These are phyloP conservation scores for Polylopha cassiicola DNA, from an alignment of 2,888 invertebrate genomes.

Conservation along the genomic window DNA sequence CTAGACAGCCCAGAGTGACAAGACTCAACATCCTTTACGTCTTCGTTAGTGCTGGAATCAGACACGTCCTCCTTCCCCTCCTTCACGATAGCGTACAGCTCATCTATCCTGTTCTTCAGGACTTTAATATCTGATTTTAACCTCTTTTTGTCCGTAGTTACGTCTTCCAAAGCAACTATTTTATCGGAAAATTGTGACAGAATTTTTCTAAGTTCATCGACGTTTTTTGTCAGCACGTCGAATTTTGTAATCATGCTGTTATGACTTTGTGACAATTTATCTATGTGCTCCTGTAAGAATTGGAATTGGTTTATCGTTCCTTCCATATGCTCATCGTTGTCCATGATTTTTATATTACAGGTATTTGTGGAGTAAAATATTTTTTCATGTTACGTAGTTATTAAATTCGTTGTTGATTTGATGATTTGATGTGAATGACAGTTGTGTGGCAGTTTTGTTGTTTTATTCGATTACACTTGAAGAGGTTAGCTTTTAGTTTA, in stretches of 20 bases:
- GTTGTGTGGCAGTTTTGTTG: too few species aligned
- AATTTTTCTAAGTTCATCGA: slow-evolving; percentile 47
- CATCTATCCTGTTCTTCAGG: slow-evolving; percentile 55
- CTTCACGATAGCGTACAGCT: slow-evolving; percentile 55
- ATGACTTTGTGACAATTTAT: slow-evolving; percentile 49
- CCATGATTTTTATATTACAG: slow-evolving; percentile 30
- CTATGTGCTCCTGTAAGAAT: slow-evolving; percentile 43
- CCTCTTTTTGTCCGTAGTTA: slow-evolving; percentile 40
- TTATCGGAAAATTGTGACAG: slow-evolving; percentile 48
- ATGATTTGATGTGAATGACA: too few species aligned
- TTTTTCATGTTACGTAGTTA: too few species aligned
- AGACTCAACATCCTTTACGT: slow-evolving; percentile 54
- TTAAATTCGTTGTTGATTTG: too few species aligned
- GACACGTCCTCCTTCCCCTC: slow-evolving; percentile 60
- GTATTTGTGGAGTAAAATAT: too few species aligned
- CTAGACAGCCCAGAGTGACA: slow-evolving; percentile 61
- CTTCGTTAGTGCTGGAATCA: slow-evolving; percentile 39
- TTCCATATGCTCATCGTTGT: slow-evolving; percentile 25
- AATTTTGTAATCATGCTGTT: slow-evolving; percentile 46
- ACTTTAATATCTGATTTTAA: slow-evolving; percentile 46
- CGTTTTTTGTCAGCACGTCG: slow-evolving; percentile 45
- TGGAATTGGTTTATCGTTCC: slow-evolving; percentile 33
- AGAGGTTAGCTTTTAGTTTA: too few species aligned
- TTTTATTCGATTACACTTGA: too few species aligned
- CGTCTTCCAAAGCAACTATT: slow-evolving; percentile 45